Evolutionary conservation across 2,797 vertebrate species (phyloP), one percentile per base, ranked within the genome.

Genomic region (Eremophila alpestris): DNA sequence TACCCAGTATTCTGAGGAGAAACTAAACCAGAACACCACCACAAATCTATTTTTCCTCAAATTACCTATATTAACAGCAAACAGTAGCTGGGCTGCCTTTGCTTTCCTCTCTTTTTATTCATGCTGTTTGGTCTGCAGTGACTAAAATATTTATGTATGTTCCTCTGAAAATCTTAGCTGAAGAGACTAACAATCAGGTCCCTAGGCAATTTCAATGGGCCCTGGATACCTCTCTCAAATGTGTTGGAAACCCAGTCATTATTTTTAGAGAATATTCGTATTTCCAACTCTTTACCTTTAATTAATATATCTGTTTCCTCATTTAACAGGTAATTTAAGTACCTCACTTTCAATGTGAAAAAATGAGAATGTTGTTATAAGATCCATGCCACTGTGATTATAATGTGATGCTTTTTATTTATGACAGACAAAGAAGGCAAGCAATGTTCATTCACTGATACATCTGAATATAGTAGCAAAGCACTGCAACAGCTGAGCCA

Each of bases 131-230:
- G 20, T 46, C 49, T 38, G n/a, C 51, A 82, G 48, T n/a, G 67
- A 76, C 67, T 96, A 40, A 91, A 94, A 89, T 93, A 93, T 93
- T 93, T 94, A 93, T 67, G 67, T 11, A 52, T 7, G 11, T 41
- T 88, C 5, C 51, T 92, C 68, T 67, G 74, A 60, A 93, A 88
- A 87, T 40, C 69, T 77, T 73, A 88, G 65, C 43, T 73, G 65
- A 83, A 74, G 6, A 7, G 1, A 58, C 52, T 59, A 76, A 94
- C 54, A 40, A 56, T 32, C 22, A 19, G 0, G 49, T 60, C 70
- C 59, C 46, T 9, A 36, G 36, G 32, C 78, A 94, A 93, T 82
- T 81, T 73, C 32, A 84, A 3, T 64, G 32, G 58, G 48, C 45
- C 17, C 29, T 74, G 26, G 36, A 56, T 34, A 60, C 22, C 18